Percentiles rank a stretch among this genome's conserved stretches.
These are phyloP conservation scores for Ceyx margarethae DNA, from an alignment of 2,113 vertebrate species.

Conservation along the genomic window DNA sequence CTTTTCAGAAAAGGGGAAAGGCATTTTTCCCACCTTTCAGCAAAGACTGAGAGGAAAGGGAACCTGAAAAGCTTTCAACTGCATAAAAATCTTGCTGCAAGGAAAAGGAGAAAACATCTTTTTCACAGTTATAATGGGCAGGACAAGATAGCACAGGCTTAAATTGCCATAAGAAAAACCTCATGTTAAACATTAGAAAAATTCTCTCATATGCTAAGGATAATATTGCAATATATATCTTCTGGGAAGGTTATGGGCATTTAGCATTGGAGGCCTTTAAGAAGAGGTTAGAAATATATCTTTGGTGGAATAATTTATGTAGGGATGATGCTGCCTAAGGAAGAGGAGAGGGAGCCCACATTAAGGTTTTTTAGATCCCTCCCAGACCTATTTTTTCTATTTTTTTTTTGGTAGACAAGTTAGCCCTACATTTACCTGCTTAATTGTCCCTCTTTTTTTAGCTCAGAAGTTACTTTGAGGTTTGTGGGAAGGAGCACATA, in stretches of 20 bases:
- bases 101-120: background rate
- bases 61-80: background rate
- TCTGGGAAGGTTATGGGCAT: background rate
- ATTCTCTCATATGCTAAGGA: background rate
- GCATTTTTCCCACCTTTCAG: background rate
- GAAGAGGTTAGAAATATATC: background rate
- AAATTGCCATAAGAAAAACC: background rate
- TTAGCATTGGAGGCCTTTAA: background rate
- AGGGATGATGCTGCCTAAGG: background rate
- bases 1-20: background rate
- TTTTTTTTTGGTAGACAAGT: background rate
- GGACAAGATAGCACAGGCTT: background rate
- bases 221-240: background rate
- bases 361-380: background rate
- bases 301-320: background rate
- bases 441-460: background rate
- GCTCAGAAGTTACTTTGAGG: background rate
- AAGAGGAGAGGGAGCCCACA: background rate
- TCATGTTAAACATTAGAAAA: background rate
- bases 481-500: background rate
- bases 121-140: background rate
- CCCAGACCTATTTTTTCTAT: background rate
- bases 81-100: background rate
- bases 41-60: background rate
- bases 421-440: background rate